Percentiles rank a stretch among this genome's conserved stretches.
Evolutionary conservation across 2,888 invertebrate genomes (phyloP).

Genomic region (Didymodactylos carnosus): DNA sequence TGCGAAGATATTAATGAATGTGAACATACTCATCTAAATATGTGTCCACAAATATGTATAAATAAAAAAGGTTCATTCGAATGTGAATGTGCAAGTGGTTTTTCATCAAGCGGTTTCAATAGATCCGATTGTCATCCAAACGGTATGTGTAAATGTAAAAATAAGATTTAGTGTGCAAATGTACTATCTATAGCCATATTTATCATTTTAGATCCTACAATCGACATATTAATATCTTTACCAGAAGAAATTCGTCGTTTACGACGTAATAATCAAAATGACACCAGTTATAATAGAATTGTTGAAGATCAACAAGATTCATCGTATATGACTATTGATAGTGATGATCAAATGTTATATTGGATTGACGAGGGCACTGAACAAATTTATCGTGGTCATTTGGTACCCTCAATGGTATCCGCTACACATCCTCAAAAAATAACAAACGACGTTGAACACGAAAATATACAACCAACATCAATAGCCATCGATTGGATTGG

Average conservation of each 20-base stretch:
- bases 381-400: background rate
- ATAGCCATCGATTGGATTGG: slow-evolving; percentile 53
- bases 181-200: background rate
- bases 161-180: background rate
- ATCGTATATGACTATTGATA: background rate
- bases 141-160: background rate
- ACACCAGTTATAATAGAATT: background rate
- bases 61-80: slow-evolving; percentile 73
- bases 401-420: background rate
- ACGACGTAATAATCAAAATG: background rate
- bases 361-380: background rate
- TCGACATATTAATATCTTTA: background rate
- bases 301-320: slow-evolving; percentile 3
- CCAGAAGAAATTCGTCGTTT: background rate
- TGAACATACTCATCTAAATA: slow-evolving; percentile 49
- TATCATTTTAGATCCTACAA: background rate
- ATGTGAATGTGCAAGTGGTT: slow-evolving; percentile 51
- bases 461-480: background rate
- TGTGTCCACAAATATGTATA: slow-evolving; percentile 71
- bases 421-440: background rate
- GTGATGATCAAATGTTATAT: background rate
- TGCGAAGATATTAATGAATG: slow-evolving; percentile 61
- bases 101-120: background rate
- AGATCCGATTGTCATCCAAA: slow-evolving; percentile 1
- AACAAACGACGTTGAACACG: background rate